Percentiles rank a stretch among this genome's conserved stretches.
Evolutionary conservation across 2,797 vertebrate genomes (phyloP).

Genomic region (Melopsittacus undulatus): DNA sequence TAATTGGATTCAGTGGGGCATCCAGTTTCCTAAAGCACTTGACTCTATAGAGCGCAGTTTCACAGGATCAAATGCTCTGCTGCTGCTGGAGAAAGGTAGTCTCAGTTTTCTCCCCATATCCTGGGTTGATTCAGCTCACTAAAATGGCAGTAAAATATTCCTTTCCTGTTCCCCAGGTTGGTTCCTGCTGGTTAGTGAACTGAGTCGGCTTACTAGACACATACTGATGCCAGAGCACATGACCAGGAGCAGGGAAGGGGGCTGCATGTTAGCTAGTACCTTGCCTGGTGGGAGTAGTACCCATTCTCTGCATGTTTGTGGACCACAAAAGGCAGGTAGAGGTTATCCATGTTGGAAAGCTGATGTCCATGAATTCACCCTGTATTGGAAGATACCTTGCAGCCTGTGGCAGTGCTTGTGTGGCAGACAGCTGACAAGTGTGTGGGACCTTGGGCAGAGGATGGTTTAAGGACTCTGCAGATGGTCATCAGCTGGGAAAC

Average conservation of each 20-base stretch:
- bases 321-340: not conserved
- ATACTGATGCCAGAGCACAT: not conserved
- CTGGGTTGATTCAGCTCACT: not conserved
- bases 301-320: not conserved
- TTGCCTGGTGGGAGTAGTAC: not conserved
- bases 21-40: not conserved
- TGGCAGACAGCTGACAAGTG: not conserved
- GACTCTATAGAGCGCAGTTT: not conserved
- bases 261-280: not conserved
- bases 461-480: not conserved
- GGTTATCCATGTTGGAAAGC: not conserved
- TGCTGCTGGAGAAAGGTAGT: not conserved
- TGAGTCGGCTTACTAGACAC: not conserved
- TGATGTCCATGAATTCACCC: not conserved
- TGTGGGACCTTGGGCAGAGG: not conserved
- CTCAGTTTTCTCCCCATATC: not conserved
- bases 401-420: not conserved
- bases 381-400: not conserved
- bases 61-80: not conserved
- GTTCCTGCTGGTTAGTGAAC: not conserved
- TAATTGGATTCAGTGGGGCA: not conserved
- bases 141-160: not conserved
- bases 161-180: not conserved
- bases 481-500: not conserved
- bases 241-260: not conserved